A percentile compares a stretch with the other conserved stretches of the same genome.
Evolutionary conservation across 2,113 vertebrate species (phyloP).

Genomic region (Myrmecobius fasciatus): DNA sequence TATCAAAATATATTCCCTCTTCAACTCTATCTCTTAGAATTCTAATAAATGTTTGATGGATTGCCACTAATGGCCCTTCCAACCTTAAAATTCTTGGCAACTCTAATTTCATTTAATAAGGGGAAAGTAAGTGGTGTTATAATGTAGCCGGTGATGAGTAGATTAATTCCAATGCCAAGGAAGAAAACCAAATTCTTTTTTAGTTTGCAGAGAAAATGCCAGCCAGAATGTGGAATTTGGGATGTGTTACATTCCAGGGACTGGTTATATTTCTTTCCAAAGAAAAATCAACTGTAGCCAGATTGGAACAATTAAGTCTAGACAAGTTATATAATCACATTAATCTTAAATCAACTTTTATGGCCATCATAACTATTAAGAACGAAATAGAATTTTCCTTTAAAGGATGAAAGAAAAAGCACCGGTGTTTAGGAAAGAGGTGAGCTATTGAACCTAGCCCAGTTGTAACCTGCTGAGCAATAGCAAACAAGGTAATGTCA

Average conservation of each 20-base stretch:
- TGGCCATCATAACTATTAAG: background rate
- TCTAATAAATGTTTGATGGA: background rate
- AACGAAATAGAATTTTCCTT: background rate
- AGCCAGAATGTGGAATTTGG: slow-evolving; percentile 8
- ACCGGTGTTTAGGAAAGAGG: background rate
- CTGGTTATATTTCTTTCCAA: background rate
- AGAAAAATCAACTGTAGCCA: background rate
- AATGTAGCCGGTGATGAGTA: background rate
- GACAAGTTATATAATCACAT: background rate
- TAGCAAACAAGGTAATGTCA: background rate
- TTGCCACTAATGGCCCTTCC: background rate
- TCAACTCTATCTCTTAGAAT: background rate
- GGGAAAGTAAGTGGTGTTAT: background rate
- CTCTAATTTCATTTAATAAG: background rate
- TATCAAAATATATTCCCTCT: background rate
- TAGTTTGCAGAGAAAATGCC: background rate
- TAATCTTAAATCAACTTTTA: background rate
- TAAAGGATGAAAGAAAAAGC: background rate
- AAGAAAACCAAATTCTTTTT: slow-evolving; percentile 4
- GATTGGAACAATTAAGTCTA: background rate
- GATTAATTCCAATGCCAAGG: background rate
- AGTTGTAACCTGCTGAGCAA: background rate
- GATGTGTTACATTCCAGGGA: background rate
- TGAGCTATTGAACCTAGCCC: background rate
- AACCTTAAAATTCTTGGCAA: background rate